Percentiles rank a stretch among this genome's conserved stretches.
phyloP scores from a whole-genome alignment of 1,140 invertebrate genomes.

The Augochlora pura region DNA sequence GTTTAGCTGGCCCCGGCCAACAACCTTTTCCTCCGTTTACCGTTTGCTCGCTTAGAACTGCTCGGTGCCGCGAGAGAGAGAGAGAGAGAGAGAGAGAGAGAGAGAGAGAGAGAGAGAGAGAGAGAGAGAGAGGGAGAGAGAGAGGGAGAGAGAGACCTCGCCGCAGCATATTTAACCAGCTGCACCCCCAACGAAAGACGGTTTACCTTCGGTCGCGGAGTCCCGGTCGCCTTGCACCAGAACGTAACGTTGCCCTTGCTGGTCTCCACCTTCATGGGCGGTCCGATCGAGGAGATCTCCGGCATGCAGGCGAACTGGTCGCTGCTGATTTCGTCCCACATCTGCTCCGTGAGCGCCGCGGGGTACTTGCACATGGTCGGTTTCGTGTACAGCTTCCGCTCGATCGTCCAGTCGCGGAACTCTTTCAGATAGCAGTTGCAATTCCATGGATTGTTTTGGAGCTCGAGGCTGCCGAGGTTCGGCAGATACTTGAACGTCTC shows the following conservation, averaged over 20 bases:
- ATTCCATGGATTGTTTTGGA: conserved; percentile 92
- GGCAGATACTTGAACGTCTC: conserved; percentile 82
- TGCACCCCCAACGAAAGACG: too few species aligned
- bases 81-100: too few species aligned
- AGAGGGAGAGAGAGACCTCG: background rate
- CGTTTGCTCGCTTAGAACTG: background rate
- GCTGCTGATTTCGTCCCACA: conserved; percentile 86
- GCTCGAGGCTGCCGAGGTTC: conserved; percentile 86
- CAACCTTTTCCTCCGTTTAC: background rate
- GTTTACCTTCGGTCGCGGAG: conserved; percentile 85
- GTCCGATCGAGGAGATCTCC: conserved; percentile 83
- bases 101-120: too few species aligned
- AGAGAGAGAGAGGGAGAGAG: too few species aligned
- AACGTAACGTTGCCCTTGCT: conserved; percentile 87
- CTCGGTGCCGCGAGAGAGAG: background rate
- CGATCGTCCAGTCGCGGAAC: conserved; percentile 89
- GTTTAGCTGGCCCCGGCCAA: conserved; percentile 2
- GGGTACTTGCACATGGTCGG: conserved; percentile 88
- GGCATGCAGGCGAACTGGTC: conserved; percentile 93
- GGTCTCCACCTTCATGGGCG: conserved; percentile 79
- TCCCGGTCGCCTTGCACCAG: conserved; percentile 88
- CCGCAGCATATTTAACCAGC: background rate
- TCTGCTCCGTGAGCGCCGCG: conserved; percentile 82
- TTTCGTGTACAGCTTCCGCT: conserved; percentile 86
- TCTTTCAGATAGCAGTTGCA: conserved; percentile 92